Conservation (phyloP, 2,113 vertebrate genomes). For the Pedionomus torquatus region DNA sequence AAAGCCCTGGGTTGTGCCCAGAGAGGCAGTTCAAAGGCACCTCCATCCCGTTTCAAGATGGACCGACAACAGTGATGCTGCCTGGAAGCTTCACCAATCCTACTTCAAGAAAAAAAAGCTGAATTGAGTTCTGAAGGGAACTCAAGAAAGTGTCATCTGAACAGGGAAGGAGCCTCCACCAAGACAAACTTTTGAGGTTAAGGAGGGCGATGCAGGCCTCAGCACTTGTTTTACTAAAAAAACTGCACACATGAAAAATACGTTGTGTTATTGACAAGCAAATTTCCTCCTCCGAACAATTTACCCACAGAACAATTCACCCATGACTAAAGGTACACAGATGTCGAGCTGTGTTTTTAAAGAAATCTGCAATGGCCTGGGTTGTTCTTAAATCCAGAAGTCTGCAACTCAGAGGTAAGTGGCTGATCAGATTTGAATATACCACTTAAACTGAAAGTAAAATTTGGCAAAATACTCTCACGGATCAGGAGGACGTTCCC, state of each 20-base stretch:
- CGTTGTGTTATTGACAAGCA: neutral
- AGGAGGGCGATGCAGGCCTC: neutral
- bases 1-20: neutral
- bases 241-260: neutral
- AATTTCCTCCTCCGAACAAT: neutral
- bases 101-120: neutral
- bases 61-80: neutral
- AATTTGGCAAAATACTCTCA: neutral
- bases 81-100: neutral
- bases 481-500: neutral
- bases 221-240: neutral
- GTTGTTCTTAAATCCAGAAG: neutral
- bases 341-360: neutral
- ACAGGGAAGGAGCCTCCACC: neutral
- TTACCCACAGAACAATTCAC: neutral
- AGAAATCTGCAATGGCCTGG: neutral
- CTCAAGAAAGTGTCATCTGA: neutral
- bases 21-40: neutral
- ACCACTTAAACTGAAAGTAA: neutral
- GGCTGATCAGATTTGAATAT: rapidly evolving
- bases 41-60: neutral
- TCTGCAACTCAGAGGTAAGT: neutral
- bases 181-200: neutral
- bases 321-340: neutral
- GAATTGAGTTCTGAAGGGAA: neutral